phyloP scores from a whole-genome alignment of 2,797 vertebrate genomes.

The Lophotriccus pileatus region DNA sequence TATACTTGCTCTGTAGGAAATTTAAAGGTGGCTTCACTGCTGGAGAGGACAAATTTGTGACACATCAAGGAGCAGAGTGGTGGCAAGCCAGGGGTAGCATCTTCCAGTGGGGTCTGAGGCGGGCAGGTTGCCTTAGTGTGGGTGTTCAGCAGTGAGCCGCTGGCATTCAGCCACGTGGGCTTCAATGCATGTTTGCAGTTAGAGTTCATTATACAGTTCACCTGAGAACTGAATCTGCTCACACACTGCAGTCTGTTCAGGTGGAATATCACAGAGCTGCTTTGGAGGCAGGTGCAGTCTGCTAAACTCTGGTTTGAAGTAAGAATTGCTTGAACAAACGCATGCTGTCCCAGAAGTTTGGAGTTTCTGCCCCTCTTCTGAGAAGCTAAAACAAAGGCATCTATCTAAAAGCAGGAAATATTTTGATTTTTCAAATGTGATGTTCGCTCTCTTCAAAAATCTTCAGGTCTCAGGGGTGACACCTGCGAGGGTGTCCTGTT shows the following conservation, averaged over 20 bases:
- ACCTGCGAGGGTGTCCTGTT: neutral
- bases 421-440: neutral
- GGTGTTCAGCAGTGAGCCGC: neutral
- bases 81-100: neutral
- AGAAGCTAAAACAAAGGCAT: neutral
- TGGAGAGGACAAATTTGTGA: constrained; percentile 9
- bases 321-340: neutral
- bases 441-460: neutral
- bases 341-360: neutral
- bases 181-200: neutral
- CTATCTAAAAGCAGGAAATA: neutral
- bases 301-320: neutral
- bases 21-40: constrained; percentile 1
- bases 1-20: constrained; percentile 15
- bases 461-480: neutral
- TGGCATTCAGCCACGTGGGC: neutral
- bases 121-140: neutral
- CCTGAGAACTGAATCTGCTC: neutral
- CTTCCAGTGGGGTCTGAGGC: neutral
- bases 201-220: neutral
- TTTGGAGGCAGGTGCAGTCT: neutral
- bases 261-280: neutral
- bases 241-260: neutral
- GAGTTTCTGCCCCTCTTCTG: neutral
- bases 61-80: neutral